A percentile compares a stretch with the other conserved stretches of the same genome.
Conservation (phyloP, 2,888 invertebrate genomes). For the Azorinus chamasolen region DNA sequence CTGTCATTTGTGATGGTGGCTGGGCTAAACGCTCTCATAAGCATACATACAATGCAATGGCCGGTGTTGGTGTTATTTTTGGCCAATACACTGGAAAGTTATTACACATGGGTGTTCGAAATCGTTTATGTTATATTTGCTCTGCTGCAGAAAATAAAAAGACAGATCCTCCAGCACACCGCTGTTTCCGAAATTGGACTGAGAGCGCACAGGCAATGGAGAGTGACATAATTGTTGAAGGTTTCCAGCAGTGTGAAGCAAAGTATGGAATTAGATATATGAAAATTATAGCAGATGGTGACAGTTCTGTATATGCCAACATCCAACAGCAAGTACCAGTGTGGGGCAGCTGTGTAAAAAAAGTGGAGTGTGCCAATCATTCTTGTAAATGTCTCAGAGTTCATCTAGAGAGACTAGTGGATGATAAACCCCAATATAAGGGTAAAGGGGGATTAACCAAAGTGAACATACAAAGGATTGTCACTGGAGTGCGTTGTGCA, state of each 20-base stretch:
- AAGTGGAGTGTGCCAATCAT: conserved; percentile 46
- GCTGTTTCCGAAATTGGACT: conserved; percentile 53
- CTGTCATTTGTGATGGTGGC: conserved; percentile 42
- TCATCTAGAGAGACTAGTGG: conserved; percentile 29
- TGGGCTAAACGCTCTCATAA: conserved; percentile 45
- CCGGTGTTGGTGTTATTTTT: conserved; percentile 43
- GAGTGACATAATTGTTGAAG: conserved; percentile 45
- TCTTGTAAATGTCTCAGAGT: conserved; percentile 35
- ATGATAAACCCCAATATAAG: conserved; percentile 36
- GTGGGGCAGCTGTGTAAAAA: conserved; percentile 27
- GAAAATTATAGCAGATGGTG: conserved; percentile 48
- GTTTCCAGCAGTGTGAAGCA: conserved; percentile 37
- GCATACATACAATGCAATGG: conserved; percentile 43
- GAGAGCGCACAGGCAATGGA: conserved; percentile 54
- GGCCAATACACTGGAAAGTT: conserved; percentile 28
- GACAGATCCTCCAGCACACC: conserved; percentile 25
- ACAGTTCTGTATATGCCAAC: conserved; percentile 29
- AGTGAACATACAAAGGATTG: not conserved
- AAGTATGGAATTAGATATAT: conserved; percentile 41
- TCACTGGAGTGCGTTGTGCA: too few species aligned
- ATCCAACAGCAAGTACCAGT: conserved; percentile 32
- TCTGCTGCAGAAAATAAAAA: conserved; percentile 13
- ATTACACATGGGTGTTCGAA: conserved; percentile 31
- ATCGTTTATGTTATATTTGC: conserved; percentile 40
- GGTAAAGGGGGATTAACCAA: conserved; percentile 32